These are phyloP conservation scores for Hypolimnas misippus DNA, from an alignment of 2,888 invertebrate genomes.

Conservation along the genomic window DNA sequence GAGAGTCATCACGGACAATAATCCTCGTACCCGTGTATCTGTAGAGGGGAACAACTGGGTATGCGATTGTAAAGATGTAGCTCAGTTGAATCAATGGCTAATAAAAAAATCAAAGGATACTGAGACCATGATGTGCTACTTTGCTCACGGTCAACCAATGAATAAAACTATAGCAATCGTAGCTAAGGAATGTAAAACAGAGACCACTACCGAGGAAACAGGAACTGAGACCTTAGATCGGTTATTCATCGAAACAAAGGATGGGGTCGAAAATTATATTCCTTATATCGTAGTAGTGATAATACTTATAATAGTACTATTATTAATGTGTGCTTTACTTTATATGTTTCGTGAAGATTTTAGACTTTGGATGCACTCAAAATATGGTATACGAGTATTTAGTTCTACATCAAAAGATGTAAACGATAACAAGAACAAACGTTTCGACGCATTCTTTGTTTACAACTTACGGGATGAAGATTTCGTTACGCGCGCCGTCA, in stretches of 20 bases:
- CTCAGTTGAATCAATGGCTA: constrained; percentile 88
- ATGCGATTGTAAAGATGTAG: constrained; percentile 90
- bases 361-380: constrained; percentile 90
- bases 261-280: constrained; percentile 88
- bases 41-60: constrained; percentile 92
- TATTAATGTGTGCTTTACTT: constrained; percentile 87
- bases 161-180: constrained; percentile 79
- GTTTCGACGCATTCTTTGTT: constrained; percentile 94
- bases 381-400: constrained; percentile 90
- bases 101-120: constrained; percentile 87
- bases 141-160: constrained; percentile 79
- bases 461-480: constrained; percentile 92
- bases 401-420: constrained; percentile 83
- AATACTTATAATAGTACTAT: constrained; percentile 87
- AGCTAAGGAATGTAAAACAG: constrained; percentile 84
- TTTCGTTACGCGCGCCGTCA: constrained; percentile 87
- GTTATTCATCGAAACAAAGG: constrained; percentile 85
- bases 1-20: constrained; percentile 87
- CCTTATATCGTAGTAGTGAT: constrained; percentile 89
- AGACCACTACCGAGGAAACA: constrained; percentile 86
- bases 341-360: constrained; percentile 91
- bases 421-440: constrained; percentile 86
- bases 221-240: constrained; percentile 83
- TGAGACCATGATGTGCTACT: constrained; percentile 87
- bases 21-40: constrained; percentile 87